Base-by-base conservation (phyloP, 2,113 vertebrate species). In the Holacanthus passer region DNA sequence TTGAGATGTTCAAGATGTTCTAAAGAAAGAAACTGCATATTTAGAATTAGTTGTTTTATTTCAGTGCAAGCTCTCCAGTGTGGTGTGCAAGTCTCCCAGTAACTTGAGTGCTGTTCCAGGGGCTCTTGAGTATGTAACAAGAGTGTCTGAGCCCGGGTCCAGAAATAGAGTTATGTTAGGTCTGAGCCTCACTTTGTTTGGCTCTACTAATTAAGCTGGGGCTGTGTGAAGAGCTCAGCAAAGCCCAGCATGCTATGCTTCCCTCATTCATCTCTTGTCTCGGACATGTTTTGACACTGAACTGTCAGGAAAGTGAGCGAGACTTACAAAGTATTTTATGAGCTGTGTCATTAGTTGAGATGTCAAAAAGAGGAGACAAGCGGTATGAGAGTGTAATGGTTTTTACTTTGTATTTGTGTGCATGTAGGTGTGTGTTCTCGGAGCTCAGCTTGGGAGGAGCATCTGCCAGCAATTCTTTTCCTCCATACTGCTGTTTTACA, bases 151-250 rank as follows among this genome's bases (percentile, higher is more conserved):
- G 88, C 73, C 65, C 48, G 3, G 53, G 73, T 90, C 88, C 92
- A 91, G 91, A 92, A 94, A 93, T 92, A 92, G 89, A 90, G 89
- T 89, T 87, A 85, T 89, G 91, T 89, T 88, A 80, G 87, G 88
- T 87, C 74, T 84, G 65, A 82, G 81, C 76, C 81, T 88, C 73
- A 68, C 73, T 92, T 85, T 92, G 88, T 92, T 92, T 89, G 82
- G 87, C 80, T 84, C 77, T 41, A 53, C 83, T 94, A 92, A 93
- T 94, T 93, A 91, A 90, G 64, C 73, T 62, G 68, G 48, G 58
- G 81, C 74, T 84, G 60, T 77, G 69, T 74, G 82, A 78, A 69
- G 74, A 86, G 77, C 43, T 20, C 19, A 76, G 66, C 65, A 63
- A 24, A 82, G 77, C 76, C 73, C 64, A 27, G 84, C 68, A 60